A percentile compares a stretch with the other conserved stretches of the same genome.
Conservation (phyloP, 2,797 vertebrate species). For the Gobionotothen gibberifrons region DNA sequence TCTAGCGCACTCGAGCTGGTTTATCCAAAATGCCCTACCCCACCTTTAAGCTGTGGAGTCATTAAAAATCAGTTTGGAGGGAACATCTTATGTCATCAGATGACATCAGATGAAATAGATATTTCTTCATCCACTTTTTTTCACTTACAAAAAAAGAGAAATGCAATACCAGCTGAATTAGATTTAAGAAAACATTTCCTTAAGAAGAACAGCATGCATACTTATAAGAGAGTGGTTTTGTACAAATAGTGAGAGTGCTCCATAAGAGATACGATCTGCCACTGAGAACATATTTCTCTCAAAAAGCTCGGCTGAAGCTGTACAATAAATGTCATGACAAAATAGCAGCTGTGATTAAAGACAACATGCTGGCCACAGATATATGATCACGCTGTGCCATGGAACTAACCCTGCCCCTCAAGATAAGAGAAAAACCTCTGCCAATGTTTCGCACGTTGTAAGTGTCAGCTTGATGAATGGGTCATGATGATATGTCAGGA, state of each 20-base stretch:
- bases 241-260: conserved; percentile 24
- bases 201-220: background rate
- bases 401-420: conserved; percentile 14
- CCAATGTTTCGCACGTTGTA: conserved; percentile 9
- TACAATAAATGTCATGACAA: conserved; percentile 39
- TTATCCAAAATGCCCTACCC: too few species aligned
- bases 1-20: too few species aligned
- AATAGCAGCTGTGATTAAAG: conserved; percentile 39
- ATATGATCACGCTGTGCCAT: conserved; percentile 23
- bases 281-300: conserved; percentile 34
- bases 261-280: conserved; percentile 26
- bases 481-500: conserved; percentile 15
- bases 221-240: conserved; percentile 8
- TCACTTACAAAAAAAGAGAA: background rate
- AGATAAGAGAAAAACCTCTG: background rate
- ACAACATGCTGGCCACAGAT: conserved; percentile 30
- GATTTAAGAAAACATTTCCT: conserved; percentile 3
- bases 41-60: too few species aligned
- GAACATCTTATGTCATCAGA: background rate
- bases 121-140: background rate
- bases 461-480: conserved; percentile 27
- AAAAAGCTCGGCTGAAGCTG: conserved; percentile 15
- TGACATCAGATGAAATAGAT: conserved; percentile 1
- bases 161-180: background rate
- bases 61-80: background rate